These are phyloP conservation scores for Iphiclides podalirius DNA, from an alignment of 2,888 invertebrate genomes.

Conservation along the genomic window DNA sequence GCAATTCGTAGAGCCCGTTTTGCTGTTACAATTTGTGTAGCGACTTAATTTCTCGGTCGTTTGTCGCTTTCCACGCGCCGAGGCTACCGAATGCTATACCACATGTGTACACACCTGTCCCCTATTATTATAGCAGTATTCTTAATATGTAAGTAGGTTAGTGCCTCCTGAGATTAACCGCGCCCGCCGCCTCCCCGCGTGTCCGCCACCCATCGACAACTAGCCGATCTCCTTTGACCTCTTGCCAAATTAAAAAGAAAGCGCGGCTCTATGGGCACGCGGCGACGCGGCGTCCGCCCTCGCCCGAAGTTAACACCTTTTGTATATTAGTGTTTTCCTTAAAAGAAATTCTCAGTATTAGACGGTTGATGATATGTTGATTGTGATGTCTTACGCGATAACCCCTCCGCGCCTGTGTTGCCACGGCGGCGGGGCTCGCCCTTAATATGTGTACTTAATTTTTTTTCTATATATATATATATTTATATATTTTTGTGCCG, in stretches of 20 bases:
- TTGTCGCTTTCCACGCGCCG: constrained; percentile 45
- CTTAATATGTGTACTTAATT: constrained; percentile 67
- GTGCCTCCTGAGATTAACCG: constrained; percentile 67
- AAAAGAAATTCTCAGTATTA: constrained; percentile 65
- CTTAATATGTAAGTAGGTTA: constrained; percentile 70
- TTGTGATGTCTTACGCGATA: constrained; percentile 57
- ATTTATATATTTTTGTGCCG: constrained; percentile 32
- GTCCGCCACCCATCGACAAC: constrained; percentile 4
- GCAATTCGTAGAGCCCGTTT: no score
- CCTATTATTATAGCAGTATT: constrained; percentile 70
- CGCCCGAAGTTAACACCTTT: constrained; percentile 59
- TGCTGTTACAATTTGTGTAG: no score
- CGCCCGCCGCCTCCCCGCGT: constrained; percentile 34
- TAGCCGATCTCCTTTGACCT: constrained; percentile 5
- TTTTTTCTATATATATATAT: constrained; percentile 36
- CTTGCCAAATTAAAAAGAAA: constrained; percentile 9
- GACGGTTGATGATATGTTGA: constrained; percentile 63
- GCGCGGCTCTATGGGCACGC: constrained; percentile 8
- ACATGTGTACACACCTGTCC: constrained; percentile 67
- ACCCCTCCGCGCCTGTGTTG: not conserved
- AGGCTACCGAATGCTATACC: constrained; percentile 64
- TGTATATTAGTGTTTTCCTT: constrained; percentile 70
- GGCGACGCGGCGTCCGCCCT: constrained; percentile 34
- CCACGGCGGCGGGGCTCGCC: constrained; percentile 38
- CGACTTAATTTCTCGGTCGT: no score